A percentile compares a stretch with the other conserved stretches of the same genome.
Conservation (phyloP, 2,113 vertebrate species). For the Lycocorax pyrrhopterus region DNA sequence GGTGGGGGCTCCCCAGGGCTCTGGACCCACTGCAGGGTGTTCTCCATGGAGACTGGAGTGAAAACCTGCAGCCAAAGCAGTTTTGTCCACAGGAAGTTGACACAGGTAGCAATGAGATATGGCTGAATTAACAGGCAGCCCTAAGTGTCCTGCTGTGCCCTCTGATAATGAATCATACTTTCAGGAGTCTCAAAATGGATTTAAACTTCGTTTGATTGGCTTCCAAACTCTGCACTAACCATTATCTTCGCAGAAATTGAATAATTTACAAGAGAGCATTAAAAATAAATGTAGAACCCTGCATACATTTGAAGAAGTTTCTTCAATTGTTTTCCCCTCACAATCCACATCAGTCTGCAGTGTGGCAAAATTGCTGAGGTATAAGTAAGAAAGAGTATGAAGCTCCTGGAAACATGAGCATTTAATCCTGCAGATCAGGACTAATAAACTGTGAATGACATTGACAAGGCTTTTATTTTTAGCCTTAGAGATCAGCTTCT, state of each 20-base stretch:
- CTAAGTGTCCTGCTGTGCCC: slow-evolving; percentile 11
- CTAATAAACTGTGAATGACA: slow-evolving; percentile 63
- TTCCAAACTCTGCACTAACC: slow-evolving; percentile 59
- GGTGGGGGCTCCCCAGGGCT: rapidly evolving
- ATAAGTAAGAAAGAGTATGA: slow-evolving; percentile 21
- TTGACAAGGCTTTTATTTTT: slow-evolving; percentile 63
- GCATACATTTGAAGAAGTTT: slow-evolving; percentile 48
- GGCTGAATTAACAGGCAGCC: neutral
- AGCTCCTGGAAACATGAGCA: slow-evolving; percentile 36
- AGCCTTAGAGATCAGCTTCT: slow-evolving; percentile 45
- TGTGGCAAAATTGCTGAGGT: slow-evolving; percentile 10
- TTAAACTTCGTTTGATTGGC: slow-evolving; percentile 55
- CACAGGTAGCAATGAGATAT: slow-evolving; percentile 6
- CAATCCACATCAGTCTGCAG: neutral
- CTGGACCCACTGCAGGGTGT: neutral
- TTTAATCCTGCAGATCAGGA: slow-evolving; percentile 53
- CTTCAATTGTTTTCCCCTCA: slow-evolving; percentile 49
- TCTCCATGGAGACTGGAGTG: neutral
- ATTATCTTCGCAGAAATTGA: slow-evolving; percentile 69
- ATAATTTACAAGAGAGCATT: slow-evolving; percentile 67
- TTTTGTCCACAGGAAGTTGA: neutral
- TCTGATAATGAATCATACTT: slow-evolving; percentile 51
- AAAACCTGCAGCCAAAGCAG: neutral
- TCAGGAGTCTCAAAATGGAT: slow-evolving; percentile 56
- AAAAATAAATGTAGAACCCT: slow-evolving; percentile 63